Conservation (phyloP, 2,797 vertebrate genomes). For the Channallabes apus region DNA sequence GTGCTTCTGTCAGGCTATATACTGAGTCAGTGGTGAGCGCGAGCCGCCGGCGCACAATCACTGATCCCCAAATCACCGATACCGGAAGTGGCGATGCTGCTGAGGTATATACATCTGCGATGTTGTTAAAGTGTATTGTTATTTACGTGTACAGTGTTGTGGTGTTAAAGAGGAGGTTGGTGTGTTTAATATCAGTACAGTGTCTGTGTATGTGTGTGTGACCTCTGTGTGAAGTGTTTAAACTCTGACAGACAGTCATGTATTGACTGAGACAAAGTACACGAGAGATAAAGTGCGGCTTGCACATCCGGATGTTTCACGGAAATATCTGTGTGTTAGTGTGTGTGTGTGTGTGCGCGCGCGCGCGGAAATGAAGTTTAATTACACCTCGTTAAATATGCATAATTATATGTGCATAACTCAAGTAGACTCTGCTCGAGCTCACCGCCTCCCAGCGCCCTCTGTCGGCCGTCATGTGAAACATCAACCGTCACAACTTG, state of each 20-base stretch:
- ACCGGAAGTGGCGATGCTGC: not conserved
- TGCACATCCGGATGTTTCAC: not conserved
- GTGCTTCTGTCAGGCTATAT: not conserved
- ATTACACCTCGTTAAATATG: not conserved
- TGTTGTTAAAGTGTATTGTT: not conserved
- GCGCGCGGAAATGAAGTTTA: not conserved
- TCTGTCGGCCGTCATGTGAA: no score
- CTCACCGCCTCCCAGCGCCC: no score
- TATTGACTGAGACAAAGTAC: not conserved
- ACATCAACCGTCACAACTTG: no score
- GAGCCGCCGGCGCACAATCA: constrained; percentile 7
- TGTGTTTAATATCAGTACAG: not conserved
- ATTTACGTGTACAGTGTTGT: not conserved
- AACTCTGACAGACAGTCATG: not conserved
- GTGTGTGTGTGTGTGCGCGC: no score
- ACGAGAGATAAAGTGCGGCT: not conserved
- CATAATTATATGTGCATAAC: not conserved
- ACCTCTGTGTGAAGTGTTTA: not conserved
- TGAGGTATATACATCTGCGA: not conserved
- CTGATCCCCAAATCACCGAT: not conserved
- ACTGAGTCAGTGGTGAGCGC: not conserved
- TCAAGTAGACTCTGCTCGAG: no score
- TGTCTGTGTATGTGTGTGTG: not conserved
- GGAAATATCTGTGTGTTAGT: no score
- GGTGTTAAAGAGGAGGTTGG: not conserved